A percentile compares a stretch with the other conserved stretches of the same genome.
These are phyloP conservation scores for Hydropotes inermis DNA, from an alignment of 2,113 vertebrate genomes.

Conservation along the genomic window DNA sequence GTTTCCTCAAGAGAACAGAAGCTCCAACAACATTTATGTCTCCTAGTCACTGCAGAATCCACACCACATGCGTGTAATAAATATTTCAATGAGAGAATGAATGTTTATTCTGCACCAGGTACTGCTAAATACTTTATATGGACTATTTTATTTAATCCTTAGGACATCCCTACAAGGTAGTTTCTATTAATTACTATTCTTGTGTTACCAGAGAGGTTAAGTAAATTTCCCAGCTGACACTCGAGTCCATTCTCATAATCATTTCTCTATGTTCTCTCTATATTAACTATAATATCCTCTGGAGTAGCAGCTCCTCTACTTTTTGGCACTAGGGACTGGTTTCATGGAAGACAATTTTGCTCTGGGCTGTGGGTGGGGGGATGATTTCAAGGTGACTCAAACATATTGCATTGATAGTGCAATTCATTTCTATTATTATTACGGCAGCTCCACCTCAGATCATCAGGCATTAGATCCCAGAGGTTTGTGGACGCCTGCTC, in stretches of 20 bases:
- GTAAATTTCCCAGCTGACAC: neutral
- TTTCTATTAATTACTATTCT: neutral
- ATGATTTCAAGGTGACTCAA: neutral
- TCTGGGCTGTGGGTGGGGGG: neutral
- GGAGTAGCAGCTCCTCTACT: neutral
- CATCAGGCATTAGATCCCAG: neutral
- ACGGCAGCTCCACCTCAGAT: neutral
- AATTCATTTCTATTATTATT: neutral
- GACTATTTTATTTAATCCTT: constrained; percentile 6
- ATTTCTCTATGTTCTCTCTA: neutral
- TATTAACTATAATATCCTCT: neutral
- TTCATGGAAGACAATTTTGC: neutral
- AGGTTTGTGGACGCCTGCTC: neutral
- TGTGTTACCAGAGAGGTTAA: neutral
- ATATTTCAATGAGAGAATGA: constrained; percentile 17
- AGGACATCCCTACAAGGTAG: neutral
- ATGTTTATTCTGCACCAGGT: neutral
- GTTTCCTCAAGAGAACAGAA: neutral
- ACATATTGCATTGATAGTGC: neutral
- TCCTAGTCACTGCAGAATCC: neutral
- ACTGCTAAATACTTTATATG: neutral
- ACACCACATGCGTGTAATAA: neutral
- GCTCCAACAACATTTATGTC: neutral
- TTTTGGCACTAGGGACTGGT: neutral
- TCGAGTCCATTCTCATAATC: neutral